Percentiles rank a stretch among this genome's conserved stretches.
Evolutionary conservation across 1,140 invertebrate species (phyloP).

Genomic region (Pantala flavescens): DNA sequence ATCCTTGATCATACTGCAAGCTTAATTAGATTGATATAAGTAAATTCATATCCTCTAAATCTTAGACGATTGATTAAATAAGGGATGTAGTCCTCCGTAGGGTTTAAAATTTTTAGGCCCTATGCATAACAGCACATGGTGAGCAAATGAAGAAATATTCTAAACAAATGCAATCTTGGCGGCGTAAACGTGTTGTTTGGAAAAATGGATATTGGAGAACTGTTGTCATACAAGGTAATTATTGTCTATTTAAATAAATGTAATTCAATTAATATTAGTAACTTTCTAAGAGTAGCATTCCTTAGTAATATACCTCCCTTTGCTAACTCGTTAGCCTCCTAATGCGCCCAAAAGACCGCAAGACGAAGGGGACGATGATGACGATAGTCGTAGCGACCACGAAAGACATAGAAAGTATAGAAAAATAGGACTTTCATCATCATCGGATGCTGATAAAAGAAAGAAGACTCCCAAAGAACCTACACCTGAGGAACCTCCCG

Average conservation of each 20-base stretch:
- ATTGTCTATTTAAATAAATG: background rate
- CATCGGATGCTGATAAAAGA: conserved; percentile 14
- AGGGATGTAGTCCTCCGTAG: too few relatives aligned
- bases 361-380: conserved; percentile 47
- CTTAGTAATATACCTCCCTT: too few relatives aligned
- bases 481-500: conserved; percentile 43
- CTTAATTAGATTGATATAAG: too few relatives aligned
- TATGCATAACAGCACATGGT: too few relatives aligned
- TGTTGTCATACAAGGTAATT: background rate
- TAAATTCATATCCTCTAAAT: too few relatives aligned
- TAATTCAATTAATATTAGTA: too few relatives aligned
- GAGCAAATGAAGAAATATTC: too few relatives aligned
- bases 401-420: conserved; percentile 28
- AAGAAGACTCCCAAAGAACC: conserved; percentile 24
- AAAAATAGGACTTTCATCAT: background rate
- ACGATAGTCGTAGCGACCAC: conserved; percentile 38
- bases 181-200: background rate
- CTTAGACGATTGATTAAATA: too few relatives aligned
- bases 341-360: conserved; percentile 64
- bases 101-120: too few relatives aligned
- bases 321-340: conserved; percentile 46
- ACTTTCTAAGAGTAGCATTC: too few relatives aligned
- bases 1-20: too few relatives aligned
- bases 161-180: too few relatives aligned
- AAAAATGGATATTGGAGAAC: background rate